Conservation (phyloP, 2,797 vertebrate genomes). For the Pipistrellus kuhlii region DNA sequence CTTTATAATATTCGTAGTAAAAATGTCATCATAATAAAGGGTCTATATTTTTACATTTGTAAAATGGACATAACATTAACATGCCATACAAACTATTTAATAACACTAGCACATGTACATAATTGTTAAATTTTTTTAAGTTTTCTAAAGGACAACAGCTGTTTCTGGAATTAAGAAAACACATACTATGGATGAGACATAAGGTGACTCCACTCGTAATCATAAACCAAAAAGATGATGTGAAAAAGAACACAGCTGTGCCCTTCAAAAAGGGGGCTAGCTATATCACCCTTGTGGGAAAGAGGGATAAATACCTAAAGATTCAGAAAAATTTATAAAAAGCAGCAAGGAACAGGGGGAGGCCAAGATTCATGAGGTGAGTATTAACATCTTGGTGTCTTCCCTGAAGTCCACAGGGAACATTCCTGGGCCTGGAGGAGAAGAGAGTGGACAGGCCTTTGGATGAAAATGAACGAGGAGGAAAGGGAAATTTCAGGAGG, state of each 20-base stretch:
- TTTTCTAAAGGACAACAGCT: background rate
- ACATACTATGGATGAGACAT: background rate
- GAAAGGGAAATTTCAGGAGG: background rate
- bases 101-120: background rate
- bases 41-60: background rate
- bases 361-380: background rate
- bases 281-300: background rate
- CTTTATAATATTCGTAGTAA: background rate
- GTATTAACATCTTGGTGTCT: background rate
- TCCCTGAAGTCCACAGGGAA: background rate
- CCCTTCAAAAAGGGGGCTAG: background rate
- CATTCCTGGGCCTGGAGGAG: background rate
- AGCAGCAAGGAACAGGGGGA: background rate
- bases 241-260: background rate
- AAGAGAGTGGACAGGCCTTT: background rate
- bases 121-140: background rate
- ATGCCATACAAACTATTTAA: background rate
- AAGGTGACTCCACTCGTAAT: background rate
- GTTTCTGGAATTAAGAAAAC: conserved; percentile 5
- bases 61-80: background rate
- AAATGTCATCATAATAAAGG: background rate
- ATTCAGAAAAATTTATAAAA: background rate
- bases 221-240: background rate
- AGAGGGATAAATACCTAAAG: background rate
- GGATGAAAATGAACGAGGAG: background rate